Conservation (phyloP, 2,888 invertebrate species). For the Lochmaea crataegi region DNA sequence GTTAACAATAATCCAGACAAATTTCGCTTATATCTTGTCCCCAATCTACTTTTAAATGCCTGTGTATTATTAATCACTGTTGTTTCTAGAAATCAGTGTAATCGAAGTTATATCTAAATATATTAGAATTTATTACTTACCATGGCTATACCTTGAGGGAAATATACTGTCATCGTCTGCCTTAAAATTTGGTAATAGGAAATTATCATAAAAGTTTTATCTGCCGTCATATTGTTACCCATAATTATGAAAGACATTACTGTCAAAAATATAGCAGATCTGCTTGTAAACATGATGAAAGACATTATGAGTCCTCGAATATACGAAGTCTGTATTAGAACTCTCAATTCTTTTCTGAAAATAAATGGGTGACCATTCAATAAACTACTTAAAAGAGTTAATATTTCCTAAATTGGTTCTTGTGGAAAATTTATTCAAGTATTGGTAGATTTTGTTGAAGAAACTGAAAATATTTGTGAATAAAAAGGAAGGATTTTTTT, state of each 20-base stretch:
- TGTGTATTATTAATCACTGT: background rate
- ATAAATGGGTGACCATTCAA: slow-evolving; percentile 1
- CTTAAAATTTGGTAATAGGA: slow-evolving; percentile 74
- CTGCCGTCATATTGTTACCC: slow-evolving; percentile 63
- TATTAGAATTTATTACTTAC: slow-evolving; percentile 48
- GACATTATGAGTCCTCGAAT: slow-evolving; percentile 76
- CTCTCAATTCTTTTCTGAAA: slow-evolving; percentile 67
- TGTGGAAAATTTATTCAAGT: too few relatives aligned
- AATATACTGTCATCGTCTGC: slow-evolving; percentile 70
- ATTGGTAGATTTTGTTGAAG: too few relatives aligned
- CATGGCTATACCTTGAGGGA: slow-evolving; percentile 72
- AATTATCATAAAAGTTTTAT: slow-evolving; percentile 69
- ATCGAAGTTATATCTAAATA: too few relatives aligned
- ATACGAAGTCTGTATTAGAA: slow-evolving; percentile 71
- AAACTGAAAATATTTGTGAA: too few relatives aligned
- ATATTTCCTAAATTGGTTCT: background rate
- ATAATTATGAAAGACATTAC: slow-evolving; percentile 69
- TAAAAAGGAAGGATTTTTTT: too few relatives aligned
- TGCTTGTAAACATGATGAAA: slow-evolving; percentile 79
- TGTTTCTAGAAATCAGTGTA: too few relatives aligned
- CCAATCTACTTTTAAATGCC: too few relatives aligned
- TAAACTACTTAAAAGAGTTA: too few relatives aligned
- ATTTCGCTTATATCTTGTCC: too few relatives aligned
- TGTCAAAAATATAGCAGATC: slow-evolving; percentile 78
- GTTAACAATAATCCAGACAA: too few relatives aligned